Base-by-base conservation (phyloP, 2,113 vertebrate genomes). In the Uropsilus gracilis region DNA sequence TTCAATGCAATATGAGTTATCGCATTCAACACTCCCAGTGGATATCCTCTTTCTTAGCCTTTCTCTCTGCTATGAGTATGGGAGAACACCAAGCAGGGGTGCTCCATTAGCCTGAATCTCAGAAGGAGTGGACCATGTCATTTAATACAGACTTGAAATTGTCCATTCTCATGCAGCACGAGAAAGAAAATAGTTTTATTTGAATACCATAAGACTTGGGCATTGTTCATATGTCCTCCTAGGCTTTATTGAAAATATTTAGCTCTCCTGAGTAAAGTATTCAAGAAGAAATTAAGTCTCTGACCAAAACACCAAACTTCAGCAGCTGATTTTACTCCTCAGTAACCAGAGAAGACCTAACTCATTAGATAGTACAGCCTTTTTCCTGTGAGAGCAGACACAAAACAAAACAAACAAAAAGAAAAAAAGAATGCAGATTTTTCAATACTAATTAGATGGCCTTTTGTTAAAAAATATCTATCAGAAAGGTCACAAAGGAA, bases 51-150 rank as follows among this genome's bases (percentile, higher is more conserved):
- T 10, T 55, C 37, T 37, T 26, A 30, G 3, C 73, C 42, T 72
- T 64, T 42, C 42, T 14, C n/a, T 81, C 55, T 13, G 11, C 16
- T 24, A 26, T 9, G n/a, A 66, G 10, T 57, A 72, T 37, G 5
- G 7, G 16, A n/a, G 13, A 26, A 1, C 12, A 5, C 8, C 6
- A 34, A 46, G 12, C 18, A 16, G 20, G 7, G 7, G 0, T 12
- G 3, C 0, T n/a, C 11, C 28, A 66, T 39, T 30, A 72, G 2
- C 57, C 28, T 81, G 26, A 73, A 73, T 83, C 5, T 44, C 46
- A 83, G 37, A 71, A 48, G 24, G n/a, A 78, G 1, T 2, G 76
- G 14, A 83, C 0, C 18, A 8, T 11, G 3, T 24, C 68, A 6
- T 22, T 6, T 42, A 8, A 3, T 32, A 63, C 1, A 2, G 12